These are phyloP conservation scores for Trissolcus brochymenae DNA, from an alignment of 2,888 invertebrate species.

Conservation along the genomic window DNA sequence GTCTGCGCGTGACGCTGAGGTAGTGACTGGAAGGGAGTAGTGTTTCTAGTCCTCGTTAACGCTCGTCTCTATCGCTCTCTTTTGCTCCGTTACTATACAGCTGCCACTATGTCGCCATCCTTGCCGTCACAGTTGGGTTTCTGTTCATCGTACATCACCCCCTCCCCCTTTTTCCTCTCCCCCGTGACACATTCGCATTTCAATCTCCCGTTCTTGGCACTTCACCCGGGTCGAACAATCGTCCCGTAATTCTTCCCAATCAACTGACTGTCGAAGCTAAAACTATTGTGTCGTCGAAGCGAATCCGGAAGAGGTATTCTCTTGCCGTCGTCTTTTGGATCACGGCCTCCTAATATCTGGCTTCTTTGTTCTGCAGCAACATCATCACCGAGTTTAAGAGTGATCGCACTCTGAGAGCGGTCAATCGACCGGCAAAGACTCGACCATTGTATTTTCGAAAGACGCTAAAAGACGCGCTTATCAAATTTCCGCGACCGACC, in stretches of 20 bases:
- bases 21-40: slow-evolving; percentile 64
- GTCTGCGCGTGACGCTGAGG: slow-evolving; percentile 69
- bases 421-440: slow-evolving; percentile 68
- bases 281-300: slow-evolving; percentile 69
- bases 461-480: slow-evolving; percentile 67
- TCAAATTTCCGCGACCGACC: slow-evolving; percentile 56
- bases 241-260: slow-evolving; percentile 73
- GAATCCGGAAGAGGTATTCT: slow-evolving; percentile 53
- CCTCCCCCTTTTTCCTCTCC: slow-evolving; percentile 11
- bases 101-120: slow-evolving; percentile 31
- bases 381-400: slow-evolving; percentile 50
- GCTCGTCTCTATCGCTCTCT: slow-evolving; percentile 58
- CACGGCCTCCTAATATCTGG: slow-evolving; percentile 14
- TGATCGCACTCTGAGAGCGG: slow-evolving; percentile 58
- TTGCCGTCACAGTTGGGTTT: slow-evolving; percentile 45
- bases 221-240: slow-evolving; percentile 66
- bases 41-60: slow-evolving; percentile 69
- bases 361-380: slow-evolving; percentile 38
- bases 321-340: slow-evolving; percentile 40
- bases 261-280: slow-evolving; percentile 72
- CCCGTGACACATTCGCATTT: slow-evolving; percentile 63
- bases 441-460: slow-evolving; percentile 64
- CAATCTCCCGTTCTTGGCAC: slow-evolving; percentile 61
- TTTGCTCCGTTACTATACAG: slow-evolving; percentile 20
- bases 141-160: slow-evolving; percentile 39